phyloP scores from a whole-genome alignment of 53 echinoderm and acorn worm species.

The Pentamera pediparva region DNA sequence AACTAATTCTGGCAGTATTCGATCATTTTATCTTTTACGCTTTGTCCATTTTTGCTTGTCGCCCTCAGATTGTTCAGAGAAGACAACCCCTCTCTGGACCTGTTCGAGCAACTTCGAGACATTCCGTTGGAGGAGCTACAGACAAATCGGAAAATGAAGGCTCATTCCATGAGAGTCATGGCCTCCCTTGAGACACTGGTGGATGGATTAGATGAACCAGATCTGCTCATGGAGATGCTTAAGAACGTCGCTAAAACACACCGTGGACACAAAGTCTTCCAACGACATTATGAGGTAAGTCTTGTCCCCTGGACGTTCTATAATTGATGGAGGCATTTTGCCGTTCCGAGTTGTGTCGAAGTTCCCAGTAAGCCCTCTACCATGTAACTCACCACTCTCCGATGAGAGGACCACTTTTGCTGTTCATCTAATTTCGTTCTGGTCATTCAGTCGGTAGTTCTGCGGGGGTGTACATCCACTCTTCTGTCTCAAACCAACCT shows the following conservation, averaged over 20 bases:
- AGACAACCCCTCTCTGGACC: background rate
- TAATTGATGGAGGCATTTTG: too few species aligned
- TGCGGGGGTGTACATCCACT: too few species aligned
- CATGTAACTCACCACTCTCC: too few species aligned
- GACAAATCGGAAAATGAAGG: slow-evolving; percentile 60
- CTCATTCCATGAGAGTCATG: slow-evolving; percentile 66
- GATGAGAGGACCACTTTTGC: too few species aligned
- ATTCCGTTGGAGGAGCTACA: slow-evolving; percentile 45
- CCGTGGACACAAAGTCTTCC: background rate
- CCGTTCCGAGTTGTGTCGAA: background rate
- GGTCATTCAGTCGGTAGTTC: too few species aligned
- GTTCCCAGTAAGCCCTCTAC: too few species aligned
- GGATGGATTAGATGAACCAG: slow-evolving; percentile 63
- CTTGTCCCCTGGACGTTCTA: background rate
- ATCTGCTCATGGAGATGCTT: slow-evolving; percentile 63
- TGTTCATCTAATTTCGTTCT: too few species aligned
- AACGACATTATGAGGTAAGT: slow-evolving; percentile 13
- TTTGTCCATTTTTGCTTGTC: too few species aligned
- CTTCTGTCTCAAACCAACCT: too few species aligned
- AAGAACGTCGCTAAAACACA: slow-evolving; percentile 56
- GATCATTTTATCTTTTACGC: background rate
- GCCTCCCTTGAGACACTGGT: slow-evolving; percentile 64
- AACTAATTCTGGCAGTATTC: background rate
- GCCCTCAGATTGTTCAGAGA: slow-evolving; percentile 15
- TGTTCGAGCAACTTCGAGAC: slow-evolving; percentile 22